Evolutionary conservation across 2,888 invertebrate genomes (phyloP).

Genomic region (Chalcosyrphus nemorum): DNA sequence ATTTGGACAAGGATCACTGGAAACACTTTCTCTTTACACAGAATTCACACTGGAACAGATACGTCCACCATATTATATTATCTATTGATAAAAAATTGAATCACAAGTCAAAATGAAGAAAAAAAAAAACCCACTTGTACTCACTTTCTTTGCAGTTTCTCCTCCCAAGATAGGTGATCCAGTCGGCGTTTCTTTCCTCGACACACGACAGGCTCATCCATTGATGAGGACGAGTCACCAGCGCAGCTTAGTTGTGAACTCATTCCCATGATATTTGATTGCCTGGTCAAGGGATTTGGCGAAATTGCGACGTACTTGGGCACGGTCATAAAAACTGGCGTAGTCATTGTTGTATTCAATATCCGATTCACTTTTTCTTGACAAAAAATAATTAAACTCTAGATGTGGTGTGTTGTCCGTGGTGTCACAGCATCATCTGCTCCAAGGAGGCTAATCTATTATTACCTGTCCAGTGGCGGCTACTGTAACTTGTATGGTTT

Average conservation of each 20-base stretch:
- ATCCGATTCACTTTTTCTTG: not conserved
- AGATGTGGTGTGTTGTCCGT: not conserved
- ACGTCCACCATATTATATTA: too few species aligned
- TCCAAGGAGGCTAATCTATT: not conserved
- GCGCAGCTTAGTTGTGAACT: not conserved
- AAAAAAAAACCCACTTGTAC: constrained; percentile 78
- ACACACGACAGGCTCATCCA: constrained; percentile 50
- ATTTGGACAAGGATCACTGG: too few species aligned
- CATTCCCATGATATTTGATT: too few species aligned
- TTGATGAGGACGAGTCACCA: constrained; percentile 37
- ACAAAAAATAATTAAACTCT: not conserved
- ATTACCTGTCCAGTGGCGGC: not conserved
- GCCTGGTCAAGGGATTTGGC: constrained; percentile 75
- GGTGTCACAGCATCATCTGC: constrained; percentile 20
- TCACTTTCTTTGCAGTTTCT: constrained; percentile 93
- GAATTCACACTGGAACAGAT: too few species aligned
- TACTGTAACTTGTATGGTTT: constrained; percentile 38
- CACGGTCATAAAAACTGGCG: constrained; percentile 78
- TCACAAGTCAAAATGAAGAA: not conserved
- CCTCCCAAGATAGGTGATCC: constrained; percentile 93
- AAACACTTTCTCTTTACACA: too few species aligned
- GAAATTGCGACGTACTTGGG: constrained; percentile 80
- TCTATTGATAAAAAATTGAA: too few species aligned
- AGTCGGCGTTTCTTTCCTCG: constrained; percentile 87
- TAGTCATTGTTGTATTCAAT: constrained; percentile 38